Base-by-base conservation (phyloP, 2,113 vertebrate genomes). In the Orycteropus afer region DNA sequence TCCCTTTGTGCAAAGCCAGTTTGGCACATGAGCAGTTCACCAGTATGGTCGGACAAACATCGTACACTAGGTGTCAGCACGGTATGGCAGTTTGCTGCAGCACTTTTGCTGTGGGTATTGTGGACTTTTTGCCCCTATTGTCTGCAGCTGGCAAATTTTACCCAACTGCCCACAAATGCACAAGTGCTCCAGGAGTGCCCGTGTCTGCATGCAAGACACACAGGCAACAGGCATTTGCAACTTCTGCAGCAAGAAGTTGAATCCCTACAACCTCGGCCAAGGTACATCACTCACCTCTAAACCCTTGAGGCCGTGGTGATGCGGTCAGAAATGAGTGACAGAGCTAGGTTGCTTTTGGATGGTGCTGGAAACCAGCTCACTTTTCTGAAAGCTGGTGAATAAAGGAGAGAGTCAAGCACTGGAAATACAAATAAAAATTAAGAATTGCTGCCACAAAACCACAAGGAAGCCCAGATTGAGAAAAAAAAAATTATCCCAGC, bases 291-390 rank as follows among this genome's bases (percentile, higher is more conserved):
- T 0, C 71, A 13, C 3, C 63, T 42, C 17, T 20, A 18, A 29
- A 12, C 4, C 83, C 47, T 3, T 5, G 2, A 37, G 61, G 5
- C 67, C 34, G 10, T 11, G 0, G 5, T 1, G 29, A 45, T 1
- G 37, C 42, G 0, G 1, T 3, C 8, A 14, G 74, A 82, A 49
- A 25, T 2, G 7, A n/a, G 3, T 11, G 6, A 7, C 0, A 0
- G 0, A 9, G n/a, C 51, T 47, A 34, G 10, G 51, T 4, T 8
- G 18, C 27, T 22, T 34, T 18, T 25, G 37, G 8, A 1, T 34
- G 65, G 2, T 0, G 0, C 45, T 51, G 57, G 67, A 22, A 45
- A 37, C 65, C 45, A 57, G 1, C 13, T 65, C 1, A 0, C 27
- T 65, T 45, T 90, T 65, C 81, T 51, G 73, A 45, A 90, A 29